phyloP scores from a whole-genome alignment of 2,888 invertebrate species.

The Furcula furcula region DNA sequence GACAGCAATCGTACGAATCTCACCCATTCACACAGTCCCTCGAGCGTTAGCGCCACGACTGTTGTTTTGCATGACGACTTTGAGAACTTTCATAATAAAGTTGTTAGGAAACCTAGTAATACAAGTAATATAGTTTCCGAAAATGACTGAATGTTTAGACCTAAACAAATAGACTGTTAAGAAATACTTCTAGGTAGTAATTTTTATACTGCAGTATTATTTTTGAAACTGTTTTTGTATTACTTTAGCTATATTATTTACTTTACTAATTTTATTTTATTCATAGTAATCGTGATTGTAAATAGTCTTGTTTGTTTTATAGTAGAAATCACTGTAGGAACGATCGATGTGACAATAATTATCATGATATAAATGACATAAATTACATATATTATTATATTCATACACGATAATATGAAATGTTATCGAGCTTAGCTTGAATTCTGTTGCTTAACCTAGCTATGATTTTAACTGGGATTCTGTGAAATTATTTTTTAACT shows the following conservation, averaged over 20 bases:
- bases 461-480: slow-evolving; percentile 16
- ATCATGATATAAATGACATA: slow-evolving; percentile 48
- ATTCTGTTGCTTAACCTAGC: slow-evolving; percentile 28
- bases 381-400: slow-evolving; percentile 19
- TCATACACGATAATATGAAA: slow-evolving; percentile 64
- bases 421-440: slow-evolving; percentile 67
- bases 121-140: slow-evolving; percentile 57
- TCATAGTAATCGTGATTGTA: slow-evolving; percentile 27
- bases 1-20: slow-evolving; percentile 77
- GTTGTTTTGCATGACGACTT: slow-evolving; percentile 84
- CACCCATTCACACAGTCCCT: slow-evolving; percentile 80
- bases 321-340: slow-evolving; percentile 39
- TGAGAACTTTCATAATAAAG: slow-evolving; percentile 52
- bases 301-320: slow-evolving; percentile 29
- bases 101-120: slow-evolving; percentile 55
- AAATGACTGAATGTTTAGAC: slow-evolving; percentile 71
- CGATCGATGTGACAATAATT: slow-evolving; percentile 74
- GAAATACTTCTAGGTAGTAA: slow-evolving; percentile 19
- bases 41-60: slow-evolving; percentile 84
- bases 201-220: slow-evolving; percentile 55
- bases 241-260: slow-evolving; percentile 11
- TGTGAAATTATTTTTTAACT: slow-evolving; percentile 18
- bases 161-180: slow-evolving; percentile 25
- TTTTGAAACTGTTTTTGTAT: slow-evolving; percentile 17
- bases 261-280: slow-evolving; percentile 25